A percentile compares a stretch with the other conserved stretches of the same genome.
Conservation (phyloP, 2,113 vertebrate species). For the Cyanoderma ruficeps region DNA sequence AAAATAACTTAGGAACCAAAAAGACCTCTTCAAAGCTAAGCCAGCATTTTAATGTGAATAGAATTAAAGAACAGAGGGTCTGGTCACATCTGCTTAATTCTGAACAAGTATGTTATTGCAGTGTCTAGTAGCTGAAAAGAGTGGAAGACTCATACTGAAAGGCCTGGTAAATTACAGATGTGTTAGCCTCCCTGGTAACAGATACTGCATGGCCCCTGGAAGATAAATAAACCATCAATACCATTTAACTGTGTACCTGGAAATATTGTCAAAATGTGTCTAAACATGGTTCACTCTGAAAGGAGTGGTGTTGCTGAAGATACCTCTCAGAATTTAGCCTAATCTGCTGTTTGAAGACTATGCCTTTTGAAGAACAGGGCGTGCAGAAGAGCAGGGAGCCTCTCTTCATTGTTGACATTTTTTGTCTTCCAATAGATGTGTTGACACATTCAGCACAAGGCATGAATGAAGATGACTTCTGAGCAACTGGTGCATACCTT, state of each 20-base stretch:
- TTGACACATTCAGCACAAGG: neutral
- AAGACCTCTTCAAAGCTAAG: neutral
- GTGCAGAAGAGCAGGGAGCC: neutral
- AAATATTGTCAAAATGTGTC: neutral
- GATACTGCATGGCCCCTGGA: neutral
- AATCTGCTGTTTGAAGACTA: neutral
- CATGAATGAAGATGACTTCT: neutral
- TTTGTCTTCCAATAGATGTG: neutral
- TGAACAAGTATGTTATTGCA: neutral
- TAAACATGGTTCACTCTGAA: neutral
- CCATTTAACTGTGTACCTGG: neutral
- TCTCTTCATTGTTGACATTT: neutral
- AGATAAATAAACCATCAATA: neutral
- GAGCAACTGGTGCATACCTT: neutral
- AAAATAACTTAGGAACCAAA: neutral
- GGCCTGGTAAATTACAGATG: neutral
- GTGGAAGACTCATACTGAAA: neutral
- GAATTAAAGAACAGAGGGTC: neutral
- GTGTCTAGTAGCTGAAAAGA: neutral
- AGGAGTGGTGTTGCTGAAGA: neutral
- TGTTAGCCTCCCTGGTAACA: neutral
- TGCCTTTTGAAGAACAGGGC: neutral
- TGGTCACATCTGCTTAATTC: neutral
- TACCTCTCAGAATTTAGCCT: neutral
- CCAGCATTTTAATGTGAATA: neutral